A percentile compares a stretch with the other conserved stretches of the same genome.
Evolutionary conservation across 2,113 vertebrate genomes (phyloP).

Genomic region (Crotalus helleri): DNA sequence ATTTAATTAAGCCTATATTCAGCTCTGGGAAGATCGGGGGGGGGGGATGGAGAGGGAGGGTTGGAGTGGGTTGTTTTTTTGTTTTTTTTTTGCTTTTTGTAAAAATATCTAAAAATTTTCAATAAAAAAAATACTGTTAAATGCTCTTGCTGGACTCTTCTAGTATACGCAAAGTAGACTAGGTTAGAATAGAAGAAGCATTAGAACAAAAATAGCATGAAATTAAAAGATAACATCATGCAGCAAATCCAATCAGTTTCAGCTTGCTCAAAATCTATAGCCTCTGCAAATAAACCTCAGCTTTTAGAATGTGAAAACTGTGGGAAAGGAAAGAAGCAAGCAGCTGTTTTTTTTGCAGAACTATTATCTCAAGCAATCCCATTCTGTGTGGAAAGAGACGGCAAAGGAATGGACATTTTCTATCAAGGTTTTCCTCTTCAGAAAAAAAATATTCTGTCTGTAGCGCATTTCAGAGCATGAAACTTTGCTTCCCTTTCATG

Average conservation of each 20-base stretch:
- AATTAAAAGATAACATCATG: neutral
- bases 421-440: conserved; percentile 20
- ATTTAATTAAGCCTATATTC: no score
- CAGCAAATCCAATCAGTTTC: neutral
- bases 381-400: conserved; percentile 43
- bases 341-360: conserved; percentile 24
- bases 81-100: no score
- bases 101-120: no score
- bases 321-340: neutral
- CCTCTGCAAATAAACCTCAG: neutral
- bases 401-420: conserved; percentile 29
- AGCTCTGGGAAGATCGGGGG: no score
- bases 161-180: neutral
- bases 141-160: neutral
- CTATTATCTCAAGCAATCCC: neutral
- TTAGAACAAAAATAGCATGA: neutral
- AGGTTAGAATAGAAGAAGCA: neutral
- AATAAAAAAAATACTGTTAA: neutral
- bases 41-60: no score
- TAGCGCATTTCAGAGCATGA: neutral
- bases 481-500: neutral
- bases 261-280: neutral
- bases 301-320: neutral
- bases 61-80: no score
- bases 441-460: conserved; percentile 24